Evolutionary conservation across 2,888 invertebrate species (phyloP).

Genomic region (Cosmorhoe ocellata): DNA sequence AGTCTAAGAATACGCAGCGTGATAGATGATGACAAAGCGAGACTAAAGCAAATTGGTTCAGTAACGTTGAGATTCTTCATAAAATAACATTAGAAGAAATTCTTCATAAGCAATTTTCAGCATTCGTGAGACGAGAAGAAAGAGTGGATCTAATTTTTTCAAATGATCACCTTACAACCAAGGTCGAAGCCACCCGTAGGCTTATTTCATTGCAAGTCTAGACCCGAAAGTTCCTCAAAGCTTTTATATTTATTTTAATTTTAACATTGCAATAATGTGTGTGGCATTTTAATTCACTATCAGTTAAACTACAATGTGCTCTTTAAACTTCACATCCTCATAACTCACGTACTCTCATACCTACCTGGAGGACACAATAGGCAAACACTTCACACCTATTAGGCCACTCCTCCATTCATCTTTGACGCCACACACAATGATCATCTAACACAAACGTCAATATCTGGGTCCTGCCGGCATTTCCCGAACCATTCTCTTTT

Average conservation of each 20-base stretch:
- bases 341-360: conserved; percentile 52
- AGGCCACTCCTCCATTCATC: conserved; percentile 73
- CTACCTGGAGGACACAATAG: conserved; percentile 71
- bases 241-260: too few relatives aligned
- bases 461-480: conserved; percentile 39
- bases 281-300: conserved; percentile 7
- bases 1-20: not conserved
- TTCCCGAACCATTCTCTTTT: conserved; percentile 67
- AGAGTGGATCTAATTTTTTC: too few relatives aligned
- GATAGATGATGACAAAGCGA: conserved; percentile 26
- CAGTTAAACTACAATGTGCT: not conserved
- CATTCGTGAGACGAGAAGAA: too few relatives aligned
- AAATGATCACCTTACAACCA: too few relatives aligned
- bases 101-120: too few relatives aligned
- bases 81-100: too few relatives aligned
- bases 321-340: conserved; percentile 23
- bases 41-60: conserved; percentile 11
- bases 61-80: not conserved
- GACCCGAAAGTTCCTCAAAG: too few relatives aligned
- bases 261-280: not conserved
- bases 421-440: conserved; percentile 77
- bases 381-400: conserved; percentile 79
- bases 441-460: conserved; percentile 73
- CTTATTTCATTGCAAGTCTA: too few relatives aligned
- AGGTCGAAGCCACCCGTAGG: too few relatives aligned